These are phyloP conservation scores for Aleadryas rufinucha DNA, from an alignment of 2,113 vertebrate genomes.

Conservation along the genomic window DNA sequence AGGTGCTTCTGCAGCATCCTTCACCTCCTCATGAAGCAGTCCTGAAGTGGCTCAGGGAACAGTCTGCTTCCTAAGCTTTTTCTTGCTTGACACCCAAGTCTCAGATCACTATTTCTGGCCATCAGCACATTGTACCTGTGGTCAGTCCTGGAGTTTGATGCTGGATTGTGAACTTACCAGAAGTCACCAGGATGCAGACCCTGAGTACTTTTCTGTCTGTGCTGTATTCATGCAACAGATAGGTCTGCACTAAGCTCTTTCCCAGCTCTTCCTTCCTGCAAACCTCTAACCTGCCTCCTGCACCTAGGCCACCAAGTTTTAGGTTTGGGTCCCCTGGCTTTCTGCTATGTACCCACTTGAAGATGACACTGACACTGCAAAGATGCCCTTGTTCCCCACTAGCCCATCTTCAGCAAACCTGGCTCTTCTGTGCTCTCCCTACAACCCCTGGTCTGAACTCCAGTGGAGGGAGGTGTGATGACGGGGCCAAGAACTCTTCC, in stretches of 20 bases:
- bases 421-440: not conserved
- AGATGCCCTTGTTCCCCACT: not conserved
- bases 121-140: not conserved
- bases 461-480: not conserved
- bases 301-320: not conserved
- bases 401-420: not conserved
- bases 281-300: not conserved
- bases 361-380: not conserved
- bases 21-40: not conserved
- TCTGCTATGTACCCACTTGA: rapidly evolving
- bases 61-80: not conserved
- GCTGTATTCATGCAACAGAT: not conserved
- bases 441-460: not conserved
- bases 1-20: not conserved
- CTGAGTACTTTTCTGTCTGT: not conserved
- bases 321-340: not conserved
- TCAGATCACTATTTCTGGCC: not conserved
- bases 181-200: not conserved
- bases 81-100: not conserved
- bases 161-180: not conserved
- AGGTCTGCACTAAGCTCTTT: not conserved
- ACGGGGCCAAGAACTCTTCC: not conserved
- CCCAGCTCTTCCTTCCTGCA: not conserved
- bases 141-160: not conserved
- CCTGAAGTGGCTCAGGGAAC: not conserved